Conservation (phyloP, 2,797 vertebrate species). For the Acipenser ruthenus region DNA sequence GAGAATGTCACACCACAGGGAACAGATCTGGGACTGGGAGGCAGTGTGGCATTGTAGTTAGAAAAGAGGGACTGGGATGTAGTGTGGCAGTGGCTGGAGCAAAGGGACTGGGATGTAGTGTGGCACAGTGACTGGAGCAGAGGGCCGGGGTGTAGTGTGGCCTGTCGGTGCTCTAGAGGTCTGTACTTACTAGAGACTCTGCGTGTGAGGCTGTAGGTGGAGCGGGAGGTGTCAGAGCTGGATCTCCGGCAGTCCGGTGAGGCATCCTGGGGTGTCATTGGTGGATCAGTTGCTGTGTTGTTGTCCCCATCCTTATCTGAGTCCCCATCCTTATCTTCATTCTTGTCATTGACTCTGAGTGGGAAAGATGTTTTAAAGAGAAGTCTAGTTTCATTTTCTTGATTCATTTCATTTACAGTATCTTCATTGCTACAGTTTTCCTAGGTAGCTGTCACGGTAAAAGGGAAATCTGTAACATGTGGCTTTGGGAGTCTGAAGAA, state of each 20-base stretch:
- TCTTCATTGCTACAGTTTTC: constrained; percentile 37
- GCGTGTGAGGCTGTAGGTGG: constrained; percentile 67
- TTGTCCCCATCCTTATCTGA: constrained; percentile 29
- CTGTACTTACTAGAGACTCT: constrained; percentile 66
- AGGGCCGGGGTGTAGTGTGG: background rate
- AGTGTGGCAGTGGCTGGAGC: too few relatives aligned
- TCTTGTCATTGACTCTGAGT: constrained; percentile 63
- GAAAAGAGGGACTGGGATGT: too few relatives aligned
- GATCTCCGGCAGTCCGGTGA: constrained; percentile 58
- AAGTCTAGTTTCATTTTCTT: too few relatives aligned
- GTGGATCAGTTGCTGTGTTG: constrained; percentile 48
- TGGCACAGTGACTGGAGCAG: background rate
- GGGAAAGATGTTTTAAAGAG: background rate
- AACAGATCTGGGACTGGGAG: too few relatives aligned
- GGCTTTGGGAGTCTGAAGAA: constrained; percentile 17
- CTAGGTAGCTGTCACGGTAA: constrained; percentile 13
- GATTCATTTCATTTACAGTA: constrained; percentile 1
- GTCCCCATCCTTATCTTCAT: constrained; percentile 61
- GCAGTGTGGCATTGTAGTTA: too few relatives aligned
- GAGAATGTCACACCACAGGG: too few relatives aligned
- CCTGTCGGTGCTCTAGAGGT: background rate
- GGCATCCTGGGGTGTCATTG: constrained; percentile 47
- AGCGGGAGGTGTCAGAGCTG: constrained; percentile 62
- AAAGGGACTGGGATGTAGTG: too few relatives aligned
- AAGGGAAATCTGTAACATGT: constrained; percentile 36